These are phyloP conservation scores for Pocota personata DNA, from an alignment of 2,888 invertebrate species.

Conservation along the genomic window DNA sequence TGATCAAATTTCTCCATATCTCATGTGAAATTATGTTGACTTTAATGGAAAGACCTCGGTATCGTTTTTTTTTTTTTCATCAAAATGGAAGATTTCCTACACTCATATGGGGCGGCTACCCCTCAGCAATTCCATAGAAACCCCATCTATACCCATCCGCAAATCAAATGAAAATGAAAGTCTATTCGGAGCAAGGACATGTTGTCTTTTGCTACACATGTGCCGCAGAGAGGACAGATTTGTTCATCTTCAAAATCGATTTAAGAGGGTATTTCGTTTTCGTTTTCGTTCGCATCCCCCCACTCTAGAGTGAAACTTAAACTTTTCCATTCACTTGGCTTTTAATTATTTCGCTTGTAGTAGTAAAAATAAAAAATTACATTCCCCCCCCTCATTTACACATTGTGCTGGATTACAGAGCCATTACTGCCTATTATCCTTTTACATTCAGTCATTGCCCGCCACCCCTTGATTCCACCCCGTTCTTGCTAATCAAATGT, in stretches of 20 bases:
- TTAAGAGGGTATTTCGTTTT: conserved; percentile 2
- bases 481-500: conserved; percentile 63
- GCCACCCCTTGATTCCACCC: not conserved
- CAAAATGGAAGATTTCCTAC: conserved; percentile 1
- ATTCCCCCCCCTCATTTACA: conserved; percentile 23
- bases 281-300: not conserved
- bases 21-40: conserved; percentile 66
- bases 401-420: conserved; percentile 65
- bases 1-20: conserved; percentile 58
- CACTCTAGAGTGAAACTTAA: not conserved
- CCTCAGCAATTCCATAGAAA: not conserved
- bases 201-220: conserved; percentile 4
- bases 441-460: conserved; percentile 60
- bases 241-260: conserved; percentile 37
- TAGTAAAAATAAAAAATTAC: not conserved
- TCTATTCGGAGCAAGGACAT: conserved; percentile 56
- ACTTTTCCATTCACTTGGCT: no score
- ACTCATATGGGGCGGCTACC: not conserved
- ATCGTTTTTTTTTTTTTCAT: conserved; percentile 20
- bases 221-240: not conserved
- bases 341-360: conserved; percentile 45
- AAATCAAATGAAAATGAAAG: conserved; percentile 35
- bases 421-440: conserved; percentile 70
- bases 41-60: conserved; percentile 43
- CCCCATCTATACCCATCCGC: not conserved